A percentile compares a stretch with the other conserved stretches of the same genome.
Conservation (phyloP, 2,113 vertebrate genomes). For the Labeo rohita region DNA sequence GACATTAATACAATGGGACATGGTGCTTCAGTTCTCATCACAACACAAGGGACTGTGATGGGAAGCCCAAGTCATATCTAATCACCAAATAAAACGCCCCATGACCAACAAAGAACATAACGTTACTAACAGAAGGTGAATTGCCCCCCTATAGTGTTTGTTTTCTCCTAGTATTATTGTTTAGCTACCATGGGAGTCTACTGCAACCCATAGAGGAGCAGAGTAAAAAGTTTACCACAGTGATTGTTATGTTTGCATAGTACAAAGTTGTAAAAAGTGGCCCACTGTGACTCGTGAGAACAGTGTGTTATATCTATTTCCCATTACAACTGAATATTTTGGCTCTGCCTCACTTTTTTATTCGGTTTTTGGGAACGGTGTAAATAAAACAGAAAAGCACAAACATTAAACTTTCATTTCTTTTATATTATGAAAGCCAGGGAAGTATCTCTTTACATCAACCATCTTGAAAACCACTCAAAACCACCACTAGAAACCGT, state of each 20-base stretch:
- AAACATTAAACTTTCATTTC: neutral
- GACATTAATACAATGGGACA: conserved; percentile 1
- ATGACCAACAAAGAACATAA: neutral
- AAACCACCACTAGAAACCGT: neutral
- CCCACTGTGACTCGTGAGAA: neutral
- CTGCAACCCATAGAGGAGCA: neutral
- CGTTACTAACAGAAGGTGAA: neutral
- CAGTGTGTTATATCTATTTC: neutral
- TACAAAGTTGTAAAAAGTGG: neutral
- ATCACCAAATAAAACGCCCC: neutral
- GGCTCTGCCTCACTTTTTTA: neutral
- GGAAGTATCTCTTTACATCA: neutral
- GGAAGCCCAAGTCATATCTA: neutral
- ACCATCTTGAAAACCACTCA: conserved; percentile 10
- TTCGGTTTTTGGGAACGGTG: neutral
- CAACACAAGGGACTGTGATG: neutral
- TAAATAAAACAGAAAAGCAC: neutral
- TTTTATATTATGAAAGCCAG: neutral
- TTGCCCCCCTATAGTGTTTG: conserved; percentile 4
- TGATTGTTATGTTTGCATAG: neutral
- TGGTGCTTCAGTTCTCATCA: neutral
- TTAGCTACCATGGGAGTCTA: neutral
- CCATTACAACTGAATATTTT: neutral
- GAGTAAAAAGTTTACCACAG: neutral
- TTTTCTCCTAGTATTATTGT: neutral